Conservation (phyloP, 2,888 invertebrate species). For the Meta bourneti region DNA sequence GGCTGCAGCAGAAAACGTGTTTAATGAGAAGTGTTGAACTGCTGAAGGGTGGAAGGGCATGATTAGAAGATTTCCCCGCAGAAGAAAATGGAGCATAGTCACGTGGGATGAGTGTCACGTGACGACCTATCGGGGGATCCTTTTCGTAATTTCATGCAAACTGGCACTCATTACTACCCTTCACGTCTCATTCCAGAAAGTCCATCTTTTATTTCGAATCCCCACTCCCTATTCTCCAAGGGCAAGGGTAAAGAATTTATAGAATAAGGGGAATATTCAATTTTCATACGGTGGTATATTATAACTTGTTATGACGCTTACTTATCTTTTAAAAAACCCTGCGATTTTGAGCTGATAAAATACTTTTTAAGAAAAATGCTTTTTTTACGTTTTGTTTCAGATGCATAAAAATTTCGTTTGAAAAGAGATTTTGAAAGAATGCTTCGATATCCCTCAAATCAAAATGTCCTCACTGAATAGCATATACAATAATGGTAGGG, state of each 20-base stretch:
- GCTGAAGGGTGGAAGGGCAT: slow-evolving; percentile 22
- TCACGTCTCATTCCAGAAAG: neutral
- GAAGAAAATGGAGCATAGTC: slow-evolving; percentile 9
- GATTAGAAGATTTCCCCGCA: slow-evolving; percentile 17
- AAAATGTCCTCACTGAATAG: too few species aligned
- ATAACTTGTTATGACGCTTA: slow-evolving; percentile 10
- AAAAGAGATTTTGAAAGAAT: too few species aligned
- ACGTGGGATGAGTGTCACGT: slow-evolving; percentile 30
- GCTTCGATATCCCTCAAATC: too few species aligned
- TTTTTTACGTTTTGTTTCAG: too few species aligned
- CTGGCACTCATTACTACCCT: slow-evolving; percentile 12
- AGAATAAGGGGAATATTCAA: neutral
- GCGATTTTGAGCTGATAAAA: too few species aligned
- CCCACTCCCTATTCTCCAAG: neutral
- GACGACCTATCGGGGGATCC: slow-evolving; percentile 1
- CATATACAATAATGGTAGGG: too few species aligned
- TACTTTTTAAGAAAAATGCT: too few species aligned
- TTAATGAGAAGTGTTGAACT: slow-evolving; percentile 44
- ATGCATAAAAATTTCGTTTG: too few species aligned
- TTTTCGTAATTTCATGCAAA: slow-evolving; percentile 49
- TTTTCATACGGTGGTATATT: neutral
- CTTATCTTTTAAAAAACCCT: too few species aligned
- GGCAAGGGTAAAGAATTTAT: neutral
- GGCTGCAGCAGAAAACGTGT: slow-evolving; percentile 13
- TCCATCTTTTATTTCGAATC: neutral